Percentiles rank a stretch among this genome's conserved stretches.
Conservation (phyloP, 2,797 vertebrate genomes). For the Anisognathus igniventris region DNA sequence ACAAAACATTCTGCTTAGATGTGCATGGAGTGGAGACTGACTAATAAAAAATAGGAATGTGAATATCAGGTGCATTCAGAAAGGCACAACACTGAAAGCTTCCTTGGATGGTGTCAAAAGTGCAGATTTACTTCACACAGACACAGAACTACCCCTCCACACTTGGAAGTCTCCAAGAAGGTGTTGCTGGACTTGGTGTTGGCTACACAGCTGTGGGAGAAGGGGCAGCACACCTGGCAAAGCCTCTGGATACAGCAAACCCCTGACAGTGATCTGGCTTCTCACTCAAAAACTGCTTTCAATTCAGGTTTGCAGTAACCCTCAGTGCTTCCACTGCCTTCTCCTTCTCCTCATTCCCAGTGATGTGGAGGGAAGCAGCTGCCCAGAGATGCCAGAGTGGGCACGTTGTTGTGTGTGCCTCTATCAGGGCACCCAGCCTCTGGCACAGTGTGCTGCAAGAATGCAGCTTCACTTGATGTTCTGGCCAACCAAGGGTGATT, state of each 20-base stretch:
- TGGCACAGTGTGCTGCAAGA: neutral
- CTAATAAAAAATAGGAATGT: neutral
- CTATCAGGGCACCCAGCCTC: neutral
- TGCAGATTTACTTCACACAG: neutral
- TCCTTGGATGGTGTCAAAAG: neutral
- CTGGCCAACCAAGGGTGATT: neutral
- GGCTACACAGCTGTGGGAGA: neutral
- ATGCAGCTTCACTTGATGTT: neutral
- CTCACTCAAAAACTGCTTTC: neutral
- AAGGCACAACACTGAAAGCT: neutral
- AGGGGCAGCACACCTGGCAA: neutral
- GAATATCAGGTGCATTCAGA: fast-evolving
- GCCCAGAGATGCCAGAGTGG: neutral
- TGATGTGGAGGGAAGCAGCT: neutral
- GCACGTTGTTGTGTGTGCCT: neutral
- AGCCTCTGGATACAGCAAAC: neutral
- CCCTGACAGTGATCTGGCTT: neutral
- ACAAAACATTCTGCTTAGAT: neutral
- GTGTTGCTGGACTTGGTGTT: neutral
- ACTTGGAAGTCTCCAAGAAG: neutral
- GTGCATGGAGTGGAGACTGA: neutral
- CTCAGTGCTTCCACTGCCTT: neutral
- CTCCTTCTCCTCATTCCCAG: neutral
- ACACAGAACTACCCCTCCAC: neutral
- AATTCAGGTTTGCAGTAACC: neutral